Evolutionary conservation across 2,888 invertebrate species (phyloP), one percentile per base, ranked within the genome.

Genomic region (Lochmaea crataegi): DNA sequence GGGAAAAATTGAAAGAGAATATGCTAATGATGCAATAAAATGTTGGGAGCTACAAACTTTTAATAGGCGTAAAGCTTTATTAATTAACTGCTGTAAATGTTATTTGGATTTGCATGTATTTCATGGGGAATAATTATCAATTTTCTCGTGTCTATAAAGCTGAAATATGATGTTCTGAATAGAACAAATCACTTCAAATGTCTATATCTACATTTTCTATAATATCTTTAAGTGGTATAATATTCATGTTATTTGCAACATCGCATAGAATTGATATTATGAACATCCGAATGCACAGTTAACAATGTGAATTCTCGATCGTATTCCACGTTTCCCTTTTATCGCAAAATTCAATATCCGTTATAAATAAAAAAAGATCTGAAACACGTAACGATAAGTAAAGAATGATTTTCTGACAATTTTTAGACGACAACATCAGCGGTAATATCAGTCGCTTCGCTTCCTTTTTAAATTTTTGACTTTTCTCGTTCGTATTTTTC

Each of bases 401-500:
- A n/a, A 22, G 26, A 69, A 63, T 69, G 69, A 69, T 64, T 69
- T 69, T 63, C 68, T 61, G 63, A 68, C 68, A 69, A 69, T 53
- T 32, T 69, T 61, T 22, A 69, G 51, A 69, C 63, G 26, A 60
- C 38, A 16, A 38, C 32, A 60, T 14, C 38, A n/a, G 58, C 58
- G 22, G 63, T 53, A 68, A 63, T 68, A 68, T 68, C 53, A 53
- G 18, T 61, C 38, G 61, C 38, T 51, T 68, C 64, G 18, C 63
- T 48, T 68, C 72, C 63, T 63, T 38, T 72, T 68, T 68, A 57
- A 72, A 32, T 32, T 32, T 32, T 32, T 32, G 32, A 64, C 48
- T 48, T 72, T 65, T 68, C 58, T 58, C 42, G 65, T 72, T 72
- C 63, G 32, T 65, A 60, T 65, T 68, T 42, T 51, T 65, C 56